A percentile compares a stretch with the other conserved stretches of the same genome.
Conservation (phyloP, 1,140 invertebrate species). For the Arctopsyche grandis region DNA sequence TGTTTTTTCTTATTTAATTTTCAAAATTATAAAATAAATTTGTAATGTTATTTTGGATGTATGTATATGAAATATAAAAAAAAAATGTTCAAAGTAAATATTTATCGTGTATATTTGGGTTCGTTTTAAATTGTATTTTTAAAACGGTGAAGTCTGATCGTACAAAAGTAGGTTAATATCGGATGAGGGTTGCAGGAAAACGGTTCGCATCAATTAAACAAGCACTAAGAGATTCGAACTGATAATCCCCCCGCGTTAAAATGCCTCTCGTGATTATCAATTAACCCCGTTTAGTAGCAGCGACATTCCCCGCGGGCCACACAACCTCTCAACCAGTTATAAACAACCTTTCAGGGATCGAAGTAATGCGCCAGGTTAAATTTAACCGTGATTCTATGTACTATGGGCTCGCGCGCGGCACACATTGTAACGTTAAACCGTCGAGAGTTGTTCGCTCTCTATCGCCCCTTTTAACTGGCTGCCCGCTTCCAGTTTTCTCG, state of each 20-base stretch:
- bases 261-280: constrained; percentile 34
- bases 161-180: too few species aligned
- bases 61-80: too few species aligned
- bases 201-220: constrained; percentile 28
- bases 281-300: constrained; percentile 33
- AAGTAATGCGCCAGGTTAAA: neutral
- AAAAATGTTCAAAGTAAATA: too few species aligned
- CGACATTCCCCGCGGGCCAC: constrained; percentile 34
- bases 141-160: too few species aligned
- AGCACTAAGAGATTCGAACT: constrained; percentile 18
- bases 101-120: too few species aligned
- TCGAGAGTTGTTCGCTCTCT: neutral
- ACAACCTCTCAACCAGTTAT: constrained; percentile 7
- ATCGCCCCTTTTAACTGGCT: too few species aligned
- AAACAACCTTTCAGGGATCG: constrained; percentile 13
- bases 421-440: neutral
- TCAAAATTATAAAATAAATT: too few species aligned
- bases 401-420: neutral
- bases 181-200: neutral
- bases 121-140: too few species aligned
- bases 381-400: neutral
- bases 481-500: too few species aligned
- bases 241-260: constrained; percentile 33
- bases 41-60: too few species aligned
- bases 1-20: too few species aligned